Conservation (phyloP, 2,113 vertebrate species). For the Mastomys coucha region DNA sequence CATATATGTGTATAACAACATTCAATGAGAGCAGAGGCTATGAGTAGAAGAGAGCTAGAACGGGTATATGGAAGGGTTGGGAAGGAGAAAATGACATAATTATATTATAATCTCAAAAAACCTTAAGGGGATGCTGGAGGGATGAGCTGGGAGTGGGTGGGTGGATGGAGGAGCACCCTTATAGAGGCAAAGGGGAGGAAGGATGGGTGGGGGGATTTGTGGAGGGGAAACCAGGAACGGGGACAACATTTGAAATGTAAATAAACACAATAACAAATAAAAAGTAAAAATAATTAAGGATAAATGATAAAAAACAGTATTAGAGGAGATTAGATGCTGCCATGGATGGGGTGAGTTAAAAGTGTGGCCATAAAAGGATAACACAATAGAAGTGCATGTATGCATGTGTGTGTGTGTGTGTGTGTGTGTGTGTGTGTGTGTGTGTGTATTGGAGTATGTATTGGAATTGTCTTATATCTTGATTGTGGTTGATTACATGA, state of each 20-base stretch:
- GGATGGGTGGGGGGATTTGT: too few relatives aligned
- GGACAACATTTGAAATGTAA: too few relatives aligned
- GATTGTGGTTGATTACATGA: neutral
- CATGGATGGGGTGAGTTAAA: neutral
- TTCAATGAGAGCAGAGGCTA: neutral
- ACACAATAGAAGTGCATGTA: neutral
- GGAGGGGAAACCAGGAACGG: too few relatives aligned
- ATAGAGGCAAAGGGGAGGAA: too few relatives aligned
- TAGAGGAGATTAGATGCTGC: slow-evolving; percentile 39
- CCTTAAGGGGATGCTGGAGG: too few relatives aligned
- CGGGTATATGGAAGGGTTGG: too few relatives aligned
- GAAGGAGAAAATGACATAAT: neutral
- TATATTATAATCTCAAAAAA: neutral
- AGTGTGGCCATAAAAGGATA: neutral
- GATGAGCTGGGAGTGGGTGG: too few relatives aligned
- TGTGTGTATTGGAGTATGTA: too few relatives aligned
- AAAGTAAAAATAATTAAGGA: neutral
- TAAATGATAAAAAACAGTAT: slow-evolving; percentile 13
- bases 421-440: neutral
- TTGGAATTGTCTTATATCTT: neutral
- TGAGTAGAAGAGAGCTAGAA: neutral
- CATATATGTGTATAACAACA: neutral
- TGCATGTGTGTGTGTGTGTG: neutral
- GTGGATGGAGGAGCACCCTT: too few relatives aligned
- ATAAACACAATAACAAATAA: neutral